Base-by-base conservation (phyloP, 2,113 vertebrate genomes). In the Nothocercus julius region DNA sequence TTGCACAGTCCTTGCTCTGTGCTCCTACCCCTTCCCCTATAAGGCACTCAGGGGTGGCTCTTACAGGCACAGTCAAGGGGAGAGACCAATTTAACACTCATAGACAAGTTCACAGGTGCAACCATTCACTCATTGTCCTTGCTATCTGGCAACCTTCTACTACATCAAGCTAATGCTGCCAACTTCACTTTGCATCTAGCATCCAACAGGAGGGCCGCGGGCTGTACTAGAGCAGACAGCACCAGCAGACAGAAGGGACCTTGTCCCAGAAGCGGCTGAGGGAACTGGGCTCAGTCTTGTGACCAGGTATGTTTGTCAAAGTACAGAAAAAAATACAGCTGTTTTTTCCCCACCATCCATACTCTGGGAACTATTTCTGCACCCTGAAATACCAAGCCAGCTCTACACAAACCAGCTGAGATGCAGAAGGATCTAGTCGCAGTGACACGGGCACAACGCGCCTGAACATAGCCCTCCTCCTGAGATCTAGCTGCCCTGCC, bases 161-260 rank as follows among this genome's bases (percentile, higher is more conserved):
- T 59, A 77, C 89, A 83, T 38, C 5, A 3, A 82, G 61, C 38
- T 83, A 74, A 80, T 1, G 3, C 7, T 7, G 6, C 74, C 68
- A 38, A 44, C 18, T 62, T 53, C 1, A 2, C 58, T 89, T 90
- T 62, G 78, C 4, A 6, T 27, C 21, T 84, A 2, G 6, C 67
- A 84, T 87, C 59, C 67, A 9, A 25, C 53, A 82, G 27, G 21
- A 77, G 30, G 13, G 27, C 0, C 0, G 62, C 0, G 0, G 27
- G 36, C n/a, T 76, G 44, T 42, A 36, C 34, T 4, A 6, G 22
- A 28, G 32, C 79, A 32, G 66, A 61, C 40, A 87, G 38, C 2
- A 3, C 9, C 66, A 66, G 24, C 2, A 5, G 36, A 66, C 1
- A 2, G 38, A 85, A 86, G 28, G 47, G 53, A 84, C 19, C 17